These are phyloP conservation scores for Oncorhynchus kisutch DNA, from an alignment of 2,113 vertebrate genomes.

Conservation along the genomic window DNA sequence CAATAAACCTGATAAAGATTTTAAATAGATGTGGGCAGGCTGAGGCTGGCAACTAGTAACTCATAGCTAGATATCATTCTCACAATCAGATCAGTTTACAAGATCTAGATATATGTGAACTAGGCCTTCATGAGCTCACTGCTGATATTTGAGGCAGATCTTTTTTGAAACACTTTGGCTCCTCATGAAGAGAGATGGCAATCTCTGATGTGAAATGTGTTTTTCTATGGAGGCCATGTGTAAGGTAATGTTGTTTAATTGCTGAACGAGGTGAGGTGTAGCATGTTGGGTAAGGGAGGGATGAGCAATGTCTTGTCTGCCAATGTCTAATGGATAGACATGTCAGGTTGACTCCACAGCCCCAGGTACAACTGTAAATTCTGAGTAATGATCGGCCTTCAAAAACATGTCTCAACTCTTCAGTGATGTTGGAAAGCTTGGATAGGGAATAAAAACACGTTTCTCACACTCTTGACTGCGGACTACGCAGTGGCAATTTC, in stretches of 20 bases:
- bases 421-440: background rate
- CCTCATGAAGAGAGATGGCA: too few relatives aligned
- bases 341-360: slow-evolving; percentile 51
- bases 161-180: too few relatives aligned
- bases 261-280: slow-evolving; percentile 2
- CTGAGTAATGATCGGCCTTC: slow-evolving; percentile 24
- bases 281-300: background rate
- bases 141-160: background rate
- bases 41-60: background rate
- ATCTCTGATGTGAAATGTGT: background rate
- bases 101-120: background rate
- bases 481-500: background rate
- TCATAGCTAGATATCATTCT: too few relatives aligned
- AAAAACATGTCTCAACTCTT: slow-evolving; percentile 63
- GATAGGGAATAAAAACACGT: slow-evolving; percentile 26
- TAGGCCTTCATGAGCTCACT: background rate
- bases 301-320: slow-evolving; percentile 36
- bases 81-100: too few relatives aligned
- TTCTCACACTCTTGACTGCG: slow-evolving; percentile 28
- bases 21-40: background rate
- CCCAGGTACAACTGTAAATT: slow-evolving; percentile 54
- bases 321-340: slow-evolving; percentile 10
- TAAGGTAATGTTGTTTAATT: background rate
- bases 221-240: background rate
- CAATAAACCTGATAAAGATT: background rate